Percentiles rank a stretch among this genome's conserved stretches.
These are phyloP conservation scores for Drosophila multiciliata DNA, from an alignment of 2,888 invertebrate genomes.

Conservation along the genomic window DNA sequence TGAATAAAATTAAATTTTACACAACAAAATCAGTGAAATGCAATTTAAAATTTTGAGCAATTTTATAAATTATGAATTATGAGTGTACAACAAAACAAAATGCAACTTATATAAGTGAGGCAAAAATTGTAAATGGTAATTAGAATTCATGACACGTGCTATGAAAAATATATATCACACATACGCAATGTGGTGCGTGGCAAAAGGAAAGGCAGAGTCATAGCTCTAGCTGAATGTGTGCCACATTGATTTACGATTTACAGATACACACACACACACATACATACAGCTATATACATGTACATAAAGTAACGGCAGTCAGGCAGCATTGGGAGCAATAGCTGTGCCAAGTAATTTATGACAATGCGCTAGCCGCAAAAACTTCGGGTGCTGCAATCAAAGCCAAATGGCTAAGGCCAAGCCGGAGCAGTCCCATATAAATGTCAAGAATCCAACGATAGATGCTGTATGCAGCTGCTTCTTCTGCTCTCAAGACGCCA, in stretches of 20 bases:
- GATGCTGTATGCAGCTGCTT: slow-evolving; percentile 53
- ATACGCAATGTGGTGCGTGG: slow-evolving; percentile 63
- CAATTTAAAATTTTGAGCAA: slow-evolving; percentile 49
- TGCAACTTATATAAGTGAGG: slow-evolving; percentile 3
- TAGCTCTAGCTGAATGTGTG: slow-evolving; percentile 48
- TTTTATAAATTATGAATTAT: slow-evolving; percentile 67
- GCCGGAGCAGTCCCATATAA: slow-evolving; percentile 73
- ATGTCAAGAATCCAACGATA: slow-evolving; percentile 74
- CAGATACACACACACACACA: slow-evolving; percentile 35
- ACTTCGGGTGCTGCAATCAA: slow-evolving; percentile 72
- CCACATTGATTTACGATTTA: slow-evolving; percentile 74
- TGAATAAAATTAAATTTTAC: slow-evolving; percentile 21
- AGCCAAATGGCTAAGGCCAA: slow-evolving; percentile 72
- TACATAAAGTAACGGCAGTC: slow-evolving; percentile 9
- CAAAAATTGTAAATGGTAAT: slow-evolving; percentile 63
- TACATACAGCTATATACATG: not conserved
- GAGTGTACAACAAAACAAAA: slow-evolving; percentile 30
- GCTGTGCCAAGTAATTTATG: slow-evolving; percentile 75
- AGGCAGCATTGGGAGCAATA: slow-evolving; percentile 20
- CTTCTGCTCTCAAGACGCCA: slow-evolving; percentile 40
- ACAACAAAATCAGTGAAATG: slow-evolving; percentile 51
- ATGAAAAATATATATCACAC: slow-evolving; percentile 79
- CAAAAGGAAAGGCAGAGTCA: slow-evolving; percentile 40
- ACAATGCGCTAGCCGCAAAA: slow-evolving; percentile 74
- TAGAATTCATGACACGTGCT: slow-evolving; percentile 81